Evolutionary conservation across 2,113 vertebrate species (phyloP).

Genomic region (Ageneiosus marmoratus): DNA sequence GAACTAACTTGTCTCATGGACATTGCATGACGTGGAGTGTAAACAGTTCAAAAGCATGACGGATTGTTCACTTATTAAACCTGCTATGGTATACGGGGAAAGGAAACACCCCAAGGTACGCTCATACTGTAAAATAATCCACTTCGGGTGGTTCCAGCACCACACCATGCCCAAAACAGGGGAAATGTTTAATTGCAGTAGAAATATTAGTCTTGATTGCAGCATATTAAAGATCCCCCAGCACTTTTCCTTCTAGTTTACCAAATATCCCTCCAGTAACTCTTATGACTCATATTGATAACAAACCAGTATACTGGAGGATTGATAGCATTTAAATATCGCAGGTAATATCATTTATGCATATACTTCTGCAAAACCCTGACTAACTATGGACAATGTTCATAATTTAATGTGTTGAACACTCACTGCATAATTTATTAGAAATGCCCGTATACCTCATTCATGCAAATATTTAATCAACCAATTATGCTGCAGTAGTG

Average conservation of each 20-base stretch:
- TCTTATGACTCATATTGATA: not conserved
- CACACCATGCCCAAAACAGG: not conserved
- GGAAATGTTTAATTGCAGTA: not conserved
- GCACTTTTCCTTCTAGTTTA: not conserved
- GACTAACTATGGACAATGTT: not conserved
- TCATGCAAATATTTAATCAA: too few relatives aligned
- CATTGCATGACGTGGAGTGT: not conserved
- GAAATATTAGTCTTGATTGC: not conserved
- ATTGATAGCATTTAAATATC: not conserved
- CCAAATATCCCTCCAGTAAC: not conserved
- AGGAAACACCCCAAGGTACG: not conserved
- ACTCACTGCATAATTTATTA: too few relatives aligned
- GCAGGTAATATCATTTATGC: not conserved
- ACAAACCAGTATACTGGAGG: not conserved
- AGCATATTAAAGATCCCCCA: not conserved
- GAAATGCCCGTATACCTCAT: too few relatives aligned
- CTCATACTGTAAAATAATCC: not conserved
- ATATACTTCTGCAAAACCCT: not conserved
- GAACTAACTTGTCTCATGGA: not conserved
- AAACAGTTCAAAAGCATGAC: not conserved
- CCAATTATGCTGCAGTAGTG: too few relatives aligned
- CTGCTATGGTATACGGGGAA: not conserved
- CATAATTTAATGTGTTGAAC: not conserved
- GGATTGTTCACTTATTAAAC: not conserved
- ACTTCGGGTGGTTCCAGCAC: not conserved